Percentiles rank a stretch among this genome's conserved stretches.
Evolutionary conservation across 1,140 invertebrate genomes (phyloP).

Genomic region (Heliconius congener): DNA sequence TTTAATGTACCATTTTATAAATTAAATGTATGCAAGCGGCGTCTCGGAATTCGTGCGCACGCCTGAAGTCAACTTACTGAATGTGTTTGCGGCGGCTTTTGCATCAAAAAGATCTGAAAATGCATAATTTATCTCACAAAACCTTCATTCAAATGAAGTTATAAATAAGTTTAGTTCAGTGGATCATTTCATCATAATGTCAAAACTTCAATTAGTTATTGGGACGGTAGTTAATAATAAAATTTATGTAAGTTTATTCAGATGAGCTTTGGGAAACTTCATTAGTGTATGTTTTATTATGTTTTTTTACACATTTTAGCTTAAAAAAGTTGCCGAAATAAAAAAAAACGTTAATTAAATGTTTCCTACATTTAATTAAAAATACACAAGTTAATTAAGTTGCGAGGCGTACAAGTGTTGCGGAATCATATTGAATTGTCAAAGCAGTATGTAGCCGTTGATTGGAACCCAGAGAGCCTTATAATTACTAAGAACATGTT

Average conservation of each 20-base stretch:
- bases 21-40: constrained; percentile 45
- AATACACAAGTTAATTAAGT: background rate
- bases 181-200: background rate
- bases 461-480: constrained; percentile 46
- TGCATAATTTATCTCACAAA: constrained; percentile 47
- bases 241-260: background rate
- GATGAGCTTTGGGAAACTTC: background rate
- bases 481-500: constrained; percentile 58
- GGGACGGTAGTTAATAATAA: background rate
- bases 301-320: too few relatives aligned
- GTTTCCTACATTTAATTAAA: background rate
- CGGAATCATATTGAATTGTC: constrained; percentile 45
- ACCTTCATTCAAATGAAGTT: constrained; percentile 51
- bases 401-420: constrained; percentile 20
- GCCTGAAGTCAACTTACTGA: constrained; percentile 50
- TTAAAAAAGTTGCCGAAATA: background rate
- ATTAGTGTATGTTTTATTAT: background rate
- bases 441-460: constrained; percentile 30
- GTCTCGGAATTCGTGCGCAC: constrained; percentile 41
- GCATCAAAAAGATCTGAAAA: constrained; percentile 38
- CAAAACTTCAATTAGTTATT: background rate
- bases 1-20: constrained; percentile 43
- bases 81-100: constrained; percentile 47
- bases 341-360: background rate
- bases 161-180: constrained; percentile 40